A percentile compares a stretch with the other conserved stretches of the same genome.
Conservation (phyloP, 2,113 vertebrate species). For the Catharus bicknelli region DNA sequence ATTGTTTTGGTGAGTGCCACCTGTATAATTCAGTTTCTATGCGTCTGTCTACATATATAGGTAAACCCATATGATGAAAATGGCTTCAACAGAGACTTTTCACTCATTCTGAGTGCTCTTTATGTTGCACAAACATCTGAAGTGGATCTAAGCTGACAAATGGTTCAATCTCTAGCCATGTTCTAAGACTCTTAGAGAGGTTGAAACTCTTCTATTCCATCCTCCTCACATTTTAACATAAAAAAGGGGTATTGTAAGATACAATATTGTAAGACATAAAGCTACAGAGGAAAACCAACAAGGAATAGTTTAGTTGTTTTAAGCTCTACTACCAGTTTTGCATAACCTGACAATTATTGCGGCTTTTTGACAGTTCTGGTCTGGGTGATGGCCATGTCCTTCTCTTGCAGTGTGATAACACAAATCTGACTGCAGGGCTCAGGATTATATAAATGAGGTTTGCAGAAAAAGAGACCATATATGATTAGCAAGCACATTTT, state of each 20-base stretch:
- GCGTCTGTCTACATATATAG: background rate
- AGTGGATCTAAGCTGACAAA: background rate
- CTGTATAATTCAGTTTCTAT: background rate
- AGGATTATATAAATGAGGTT: background rate
- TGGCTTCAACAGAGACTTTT: background rate
- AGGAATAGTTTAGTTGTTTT: background rate
- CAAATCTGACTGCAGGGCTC: background rate
- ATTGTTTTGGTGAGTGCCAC: background rate
- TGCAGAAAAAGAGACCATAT: background rate
- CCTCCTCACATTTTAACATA: background rate
- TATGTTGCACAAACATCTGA: background rate
- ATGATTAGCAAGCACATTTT: background rate
- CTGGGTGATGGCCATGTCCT: background rate
- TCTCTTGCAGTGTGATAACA: background rate
- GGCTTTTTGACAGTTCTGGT: background rate
- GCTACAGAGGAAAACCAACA: background rate
- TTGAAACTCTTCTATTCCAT: accelerated
- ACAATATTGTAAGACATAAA: background rate
- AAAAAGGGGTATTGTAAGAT: background rate
- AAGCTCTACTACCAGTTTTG: background rate
- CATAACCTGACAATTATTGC: background rate
- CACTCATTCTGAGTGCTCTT: background rate
- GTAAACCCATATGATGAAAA: background rate
- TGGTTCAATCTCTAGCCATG: background rate
- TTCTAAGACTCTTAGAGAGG: background rate